Evolutionary conservation across 2,888 invertebrate genomes (phyloP), one percentile per base, ranked within the genome.

Genomic region (Drosophila greeni): DNA sequence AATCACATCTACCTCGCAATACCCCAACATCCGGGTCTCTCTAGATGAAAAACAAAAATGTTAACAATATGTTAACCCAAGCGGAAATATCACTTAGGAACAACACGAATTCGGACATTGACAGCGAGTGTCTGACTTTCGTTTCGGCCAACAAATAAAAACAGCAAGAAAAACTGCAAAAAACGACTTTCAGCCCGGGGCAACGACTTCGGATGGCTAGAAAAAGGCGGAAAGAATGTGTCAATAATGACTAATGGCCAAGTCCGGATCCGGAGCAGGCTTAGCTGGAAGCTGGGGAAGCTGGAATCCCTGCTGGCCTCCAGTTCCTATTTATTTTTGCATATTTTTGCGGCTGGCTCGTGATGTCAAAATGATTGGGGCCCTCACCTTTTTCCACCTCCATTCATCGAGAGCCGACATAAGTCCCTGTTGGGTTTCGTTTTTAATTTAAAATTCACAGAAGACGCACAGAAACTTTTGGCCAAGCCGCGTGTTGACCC

Each of bases 201-300:
- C 39, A 66, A 51, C 56, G 67, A 59, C 53, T 56, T 45, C 51
- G 37, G 58, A 45, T 42, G 42, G 66, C 66, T 62, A 51, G 57
- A 64, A 76, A 76, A 75, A 72, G 58, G 78, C 79, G 76, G 74
- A 78, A 69, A 66, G 75, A 77, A 79, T 81, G 75, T 75, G 80
- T 81, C 80, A 80, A 80, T 80, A 80, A 79, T 80, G 82, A 80
- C 75, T 79, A 81, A 81, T 80, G 79, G 80, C 56, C 64, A 34
- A 55, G 43, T 52, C 49, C 49, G 56, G 56, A 70, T 55, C 16
- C 37, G 24, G 23, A 59, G 47, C 48, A 47, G 45, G 42, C 61
- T 26, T 34, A 53, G 49, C 26, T 52, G 59, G 56, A 64, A 42
- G 24, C 42, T 42, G 26, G 20, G 26, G 20, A 20, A 20, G 20